Conservation (phyloP, 2,113 vertebrate genomes). For the Engraulis encrasicolus region DNA sequence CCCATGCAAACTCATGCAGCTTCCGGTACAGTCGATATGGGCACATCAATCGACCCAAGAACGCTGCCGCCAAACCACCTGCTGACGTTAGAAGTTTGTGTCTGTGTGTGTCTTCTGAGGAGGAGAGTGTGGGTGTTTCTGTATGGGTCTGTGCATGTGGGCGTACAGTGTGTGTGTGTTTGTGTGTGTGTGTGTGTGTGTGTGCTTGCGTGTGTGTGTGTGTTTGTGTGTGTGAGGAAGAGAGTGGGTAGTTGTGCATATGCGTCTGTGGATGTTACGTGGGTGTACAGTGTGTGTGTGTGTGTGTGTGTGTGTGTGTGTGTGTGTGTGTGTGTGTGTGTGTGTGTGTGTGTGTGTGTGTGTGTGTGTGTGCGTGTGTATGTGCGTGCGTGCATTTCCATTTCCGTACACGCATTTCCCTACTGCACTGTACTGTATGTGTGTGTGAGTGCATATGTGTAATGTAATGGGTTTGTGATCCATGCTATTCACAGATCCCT, state of each 20-base stretch:
- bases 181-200: constrained; percentile 25
- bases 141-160: neutral
- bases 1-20: too few relatives aligned
- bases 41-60: too few relatives aligned
- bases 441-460: neutral
- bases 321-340: too few relatives aligned
- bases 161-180: neutral
- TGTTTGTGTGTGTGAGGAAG: constrained; percentile 26
- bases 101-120: constrained; percentile 41
- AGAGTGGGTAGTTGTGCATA: too few relatives aligned
- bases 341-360: neutral
- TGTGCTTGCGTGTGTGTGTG: constrained; percentile 40
- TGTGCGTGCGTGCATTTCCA: neutral
- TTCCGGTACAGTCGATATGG: too few relatives aligned
- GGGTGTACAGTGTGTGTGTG: neutral
- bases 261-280: neutral
- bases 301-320: neutral
- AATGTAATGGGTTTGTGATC: neutral
- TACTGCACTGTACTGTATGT: too few relatives aligned
- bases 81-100: constrained; percentile 19
- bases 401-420: too few relatives aligned
- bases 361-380: constrained; percentile 22
- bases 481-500: neutral
- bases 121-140: constrained; percentile 10
- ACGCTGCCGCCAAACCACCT: too few relatives aligned